phyloP scores from a whole-genome alignment of 2,888 invertebrate genomes.

The Andrena fulva region DNA sequence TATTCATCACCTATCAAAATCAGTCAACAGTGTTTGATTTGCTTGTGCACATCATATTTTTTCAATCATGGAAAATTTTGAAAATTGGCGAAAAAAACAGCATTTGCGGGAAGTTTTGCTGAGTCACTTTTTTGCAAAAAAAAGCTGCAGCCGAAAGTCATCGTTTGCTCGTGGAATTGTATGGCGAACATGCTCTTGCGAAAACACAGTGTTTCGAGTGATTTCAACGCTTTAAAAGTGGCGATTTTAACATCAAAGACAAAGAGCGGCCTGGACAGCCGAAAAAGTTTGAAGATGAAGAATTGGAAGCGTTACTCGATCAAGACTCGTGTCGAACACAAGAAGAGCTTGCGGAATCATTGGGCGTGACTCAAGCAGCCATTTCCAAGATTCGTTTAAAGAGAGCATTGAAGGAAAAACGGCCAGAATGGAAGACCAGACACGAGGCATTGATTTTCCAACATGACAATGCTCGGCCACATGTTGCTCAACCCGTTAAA shows the following conservation, averaged over 20 bases:
- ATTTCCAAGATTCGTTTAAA: not conserved
- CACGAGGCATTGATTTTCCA: conserved; percentile 2
- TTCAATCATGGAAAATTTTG: too few species aligned
- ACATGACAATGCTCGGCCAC: conserved; percentile 19
- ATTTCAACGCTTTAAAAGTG: conserved; percentile 1
- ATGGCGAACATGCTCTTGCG: conserved; percentile 3
- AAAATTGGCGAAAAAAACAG: too few species aligned
- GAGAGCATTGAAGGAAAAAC: not conserved
- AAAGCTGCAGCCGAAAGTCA: conserved; percentile 1
- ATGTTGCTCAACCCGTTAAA: conserved; percentile 62
- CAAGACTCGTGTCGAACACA: conserved; percentile 8
- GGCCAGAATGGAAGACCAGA: not conserved
- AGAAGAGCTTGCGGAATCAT: conserved; percentile 3
- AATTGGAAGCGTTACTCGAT: not conserved
- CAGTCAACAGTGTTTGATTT: not conserved
- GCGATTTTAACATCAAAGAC: not conserved
- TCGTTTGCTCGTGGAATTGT: conserved; percentile 2
- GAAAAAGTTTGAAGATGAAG: not conserved
- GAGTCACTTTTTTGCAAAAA: not conserved
- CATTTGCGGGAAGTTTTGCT: too few species aligned
- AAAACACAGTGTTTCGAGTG: conserved; percentile 1
- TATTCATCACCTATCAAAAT: conserved; percentile 1
- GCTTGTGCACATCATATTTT: too few species aligned
- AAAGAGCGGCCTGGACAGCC: not conserved
- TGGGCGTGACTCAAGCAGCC: conserved; percentile 1